A percentile compares a stretch with the other conserved stretches of the same genome.
Evolutionary conservation across 2,113 vertebrate species (phyloP).

Genomic region (Trichechus manatus): DNA sequence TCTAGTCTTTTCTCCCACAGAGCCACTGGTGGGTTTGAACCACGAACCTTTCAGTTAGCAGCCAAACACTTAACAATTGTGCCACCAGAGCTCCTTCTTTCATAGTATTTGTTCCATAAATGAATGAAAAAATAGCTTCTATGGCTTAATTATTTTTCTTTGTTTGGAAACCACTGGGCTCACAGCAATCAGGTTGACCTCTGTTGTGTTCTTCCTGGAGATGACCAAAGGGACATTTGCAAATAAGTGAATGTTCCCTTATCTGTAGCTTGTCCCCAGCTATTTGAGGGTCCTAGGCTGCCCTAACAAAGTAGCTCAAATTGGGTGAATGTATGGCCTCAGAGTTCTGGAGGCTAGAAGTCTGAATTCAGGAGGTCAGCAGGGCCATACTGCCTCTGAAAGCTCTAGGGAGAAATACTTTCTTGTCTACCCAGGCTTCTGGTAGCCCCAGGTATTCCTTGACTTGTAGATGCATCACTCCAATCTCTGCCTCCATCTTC

Average conservation of each 20-base stretch:
- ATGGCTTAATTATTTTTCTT: not conserved
- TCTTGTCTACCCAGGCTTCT: not conserved
- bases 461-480: not conserved
- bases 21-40: not conserved
- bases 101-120: not conserved
- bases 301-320: not conserved
- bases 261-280: not conserved
- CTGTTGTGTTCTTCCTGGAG: not conserved
- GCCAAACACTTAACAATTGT: not conserved
- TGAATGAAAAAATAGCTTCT: not conserved
- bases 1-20: not conserved
- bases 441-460: not conserved
- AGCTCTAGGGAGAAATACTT: not conserved
- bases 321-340: not conserved
- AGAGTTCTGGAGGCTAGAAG: not conserved
- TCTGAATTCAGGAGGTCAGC: no score
- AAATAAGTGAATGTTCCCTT: accelerated
- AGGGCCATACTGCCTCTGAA: not conserved
- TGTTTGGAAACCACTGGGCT: not conserved
- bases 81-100: not conserved
- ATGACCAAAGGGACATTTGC: not conserved
- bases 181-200: not conserved
- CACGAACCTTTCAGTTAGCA: not conserved
- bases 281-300: not conserved
- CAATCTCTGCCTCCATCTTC: not conserved